Percentiles rank a stretch among this genome's conserved stretches.
Evolutionary conservation across 2,113 vertebrate genomes (phyloP).

Genomic region (Murina feae): DNA sequence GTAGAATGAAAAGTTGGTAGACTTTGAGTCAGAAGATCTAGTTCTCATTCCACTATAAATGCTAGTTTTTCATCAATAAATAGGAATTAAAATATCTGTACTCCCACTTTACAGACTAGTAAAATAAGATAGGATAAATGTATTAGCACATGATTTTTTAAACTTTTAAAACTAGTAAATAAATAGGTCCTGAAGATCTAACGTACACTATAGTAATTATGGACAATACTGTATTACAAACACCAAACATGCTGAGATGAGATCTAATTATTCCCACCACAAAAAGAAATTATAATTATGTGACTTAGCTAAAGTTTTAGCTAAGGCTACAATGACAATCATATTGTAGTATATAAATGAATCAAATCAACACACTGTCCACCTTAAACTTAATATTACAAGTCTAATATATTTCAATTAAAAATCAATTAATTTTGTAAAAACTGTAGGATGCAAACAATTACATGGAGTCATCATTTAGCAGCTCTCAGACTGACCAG

Average conservation of each 20-base stretch:
- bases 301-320: not conserved
- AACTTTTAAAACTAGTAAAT: not conserved
- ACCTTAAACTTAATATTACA: not conserved
- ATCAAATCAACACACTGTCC: not conserved
- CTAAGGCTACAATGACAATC: not conserved
- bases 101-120: not conserved
- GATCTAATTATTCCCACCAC: not conserved
- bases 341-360: not conserved
- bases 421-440: not conserved
- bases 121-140: not conserved
- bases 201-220: not conserved
- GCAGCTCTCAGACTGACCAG: not conserved
- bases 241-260: not conserved
- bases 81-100: not conserved
- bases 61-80: not conserved
- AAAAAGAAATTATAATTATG: not conserved
- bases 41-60: not conserved
- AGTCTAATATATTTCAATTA: not conserved
- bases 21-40: not conserved
- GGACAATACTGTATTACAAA: not conserved
- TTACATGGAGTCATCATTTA: not conserved
- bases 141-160: not conserved
- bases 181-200: not conserved
- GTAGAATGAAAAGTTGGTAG: not conserved
- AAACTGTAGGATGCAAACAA: not conserved